These are phyloP conservation scores for Diaperis boleti DNA, from an alignment of 2,888 invertebrate species.

Conservation along the genomic window DNA sequence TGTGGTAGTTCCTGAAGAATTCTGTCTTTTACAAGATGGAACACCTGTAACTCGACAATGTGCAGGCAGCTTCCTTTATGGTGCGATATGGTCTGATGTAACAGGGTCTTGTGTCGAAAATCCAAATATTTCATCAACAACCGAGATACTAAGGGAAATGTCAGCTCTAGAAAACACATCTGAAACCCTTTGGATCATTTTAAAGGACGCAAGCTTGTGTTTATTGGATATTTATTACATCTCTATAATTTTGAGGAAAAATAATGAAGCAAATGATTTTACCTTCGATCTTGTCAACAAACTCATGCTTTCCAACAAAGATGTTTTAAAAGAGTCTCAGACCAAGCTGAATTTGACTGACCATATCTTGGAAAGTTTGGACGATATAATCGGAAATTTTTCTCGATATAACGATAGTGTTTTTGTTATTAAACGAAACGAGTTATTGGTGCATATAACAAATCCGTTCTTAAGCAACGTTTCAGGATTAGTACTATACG, in stretches of 20 bases:
- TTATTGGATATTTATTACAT: constrained; percentile 59
- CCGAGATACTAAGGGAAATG: constrained; percentile 48
- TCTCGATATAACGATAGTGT: constrained; percentile 24
- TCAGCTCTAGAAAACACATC: constrained; percentile 20
- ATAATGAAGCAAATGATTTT: constrained; percentile 50
- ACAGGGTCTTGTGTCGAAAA: constrained; percentile 56
- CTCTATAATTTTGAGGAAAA: constrained; percentile 34
- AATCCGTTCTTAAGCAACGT: constrained; percentile 68
- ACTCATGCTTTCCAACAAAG: constrained; percentile 50
- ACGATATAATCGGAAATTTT: constrained; percentile 68
- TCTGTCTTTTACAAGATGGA: constrained; percentile 68
- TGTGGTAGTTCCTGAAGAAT: constrained; percentile 55
- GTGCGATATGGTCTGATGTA: constrained; percentile 69
- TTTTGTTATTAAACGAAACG: constrained; percentile 52
- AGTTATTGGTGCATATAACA: constrained; percentile 69
- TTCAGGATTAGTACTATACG: constrained; percentile 68
- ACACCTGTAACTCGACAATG: constrained; percentile 72
- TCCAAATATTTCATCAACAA: constrained; percentile 42
- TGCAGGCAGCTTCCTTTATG: constrained; percentile 70
- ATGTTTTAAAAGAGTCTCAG: constrained; percentile 65
- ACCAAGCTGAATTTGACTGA: constrained; percentile 74
- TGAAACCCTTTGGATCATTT: constrained; percentile 48
- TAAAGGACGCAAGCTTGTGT: constrained; percentile 49
- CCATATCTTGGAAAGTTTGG: constrained; percentile 72
- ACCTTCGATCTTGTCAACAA: constrained; percentile 70